Evolutionary conservation across 2,797 vertebrate species (phyloP).

Genomic region (Coilia nasus): DNA sequence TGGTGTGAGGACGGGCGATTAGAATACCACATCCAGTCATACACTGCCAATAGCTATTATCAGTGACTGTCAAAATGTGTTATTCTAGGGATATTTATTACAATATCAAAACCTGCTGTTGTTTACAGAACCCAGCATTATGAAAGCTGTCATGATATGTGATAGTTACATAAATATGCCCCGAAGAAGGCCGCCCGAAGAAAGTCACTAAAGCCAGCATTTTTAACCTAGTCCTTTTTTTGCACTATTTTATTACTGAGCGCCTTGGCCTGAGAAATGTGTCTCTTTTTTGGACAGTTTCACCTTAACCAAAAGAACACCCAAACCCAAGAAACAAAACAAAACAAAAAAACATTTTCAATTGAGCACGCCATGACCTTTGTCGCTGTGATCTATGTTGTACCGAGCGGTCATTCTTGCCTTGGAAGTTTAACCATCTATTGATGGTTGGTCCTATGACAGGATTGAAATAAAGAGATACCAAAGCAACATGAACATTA

Average conservation of each 20-base stretch:
- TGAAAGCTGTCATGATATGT: neutral
- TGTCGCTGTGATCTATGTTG: no score
- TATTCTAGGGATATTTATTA: neutral
- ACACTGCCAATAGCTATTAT: neutral
- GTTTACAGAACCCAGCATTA: neutral
- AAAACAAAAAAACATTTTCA: no score
- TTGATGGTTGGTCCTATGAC: neutral
- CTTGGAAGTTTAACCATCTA: neutral
- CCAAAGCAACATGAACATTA: no score
- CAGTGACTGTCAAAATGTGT: neutral
- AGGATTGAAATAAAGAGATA: neutral
- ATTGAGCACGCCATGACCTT: no score
- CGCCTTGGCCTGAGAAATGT: no score
- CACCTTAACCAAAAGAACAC: no score
- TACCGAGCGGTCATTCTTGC: neutral
- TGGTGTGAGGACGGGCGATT: neutral
- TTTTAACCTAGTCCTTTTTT: no score
- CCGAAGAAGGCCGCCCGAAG: no score
- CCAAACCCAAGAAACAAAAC: no score
- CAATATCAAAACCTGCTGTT: neutral
- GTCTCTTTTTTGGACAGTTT: no score
- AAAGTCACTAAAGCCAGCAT: no score
- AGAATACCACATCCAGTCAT: neutral
- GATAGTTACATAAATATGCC: neutral
- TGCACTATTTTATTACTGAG: no score